These are phyloP conservation scores for Gadus chalcogrammus DNA, from an alignment of 2,113 vertebrate species.

Conservation along the genomic window DNA sequence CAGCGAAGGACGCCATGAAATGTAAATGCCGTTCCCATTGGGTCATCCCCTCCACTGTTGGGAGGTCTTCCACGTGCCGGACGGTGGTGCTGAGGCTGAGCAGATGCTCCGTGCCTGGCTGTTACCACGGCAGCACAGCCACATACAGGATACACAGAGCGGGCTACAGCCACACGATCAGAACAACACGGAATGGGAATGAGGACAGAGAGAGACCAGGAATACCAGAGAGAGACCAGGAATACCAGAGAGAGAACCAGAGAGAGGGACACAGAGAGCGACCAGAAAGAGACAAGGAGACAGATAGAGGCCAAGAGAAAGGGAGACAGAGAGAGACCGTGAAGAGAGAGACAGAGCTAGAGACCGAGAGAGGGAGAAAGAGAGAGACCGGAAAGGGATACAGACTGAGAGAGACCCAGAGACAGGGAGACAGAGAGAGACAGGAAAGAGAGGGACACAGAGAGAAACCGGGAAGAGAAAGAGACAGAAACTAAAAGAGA, in stretches of 20 bases:
- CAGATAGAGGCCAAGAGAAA: too few relatives aligned
- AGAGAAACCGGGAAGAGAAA: too few relatives aligned
- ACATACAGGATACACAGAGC: slow-evolving; percentile 36
- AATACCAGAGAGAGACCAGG: neutral
- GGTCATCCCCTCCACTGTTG: slow-evolving; percentile 2
- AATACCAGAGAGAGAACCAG: neutral
- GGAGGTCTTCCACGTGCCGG: slow-evolving; percentile 20
- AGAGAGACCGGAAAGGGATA: too few relatives aligned
- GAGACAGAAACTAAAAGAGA: too few relatives aligned
- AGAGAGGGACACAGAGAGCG: neutral
- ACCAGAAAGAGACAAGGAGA: too few relatives aligned
- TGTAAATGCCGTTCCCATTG: slow-evolving; percentile 42
- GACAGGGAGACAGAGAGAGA: too few relatives aligned
- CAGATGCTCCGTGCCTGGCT: slow-evolving; percentile 38
- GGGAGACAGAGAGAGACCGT: too few relatives aligned
- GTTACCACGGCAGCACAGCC: slow-evolving; percentile 24
- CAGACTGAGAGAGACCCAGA: too few relatives aligned
- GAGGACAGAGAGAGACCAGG: neutral
- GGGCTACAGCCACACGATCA: slow-evolving; percentile 5
- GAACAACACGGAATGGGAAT: slow-evolving; percentile 14
- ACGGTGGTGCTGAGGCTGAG: slow-evolving; percentile 29
- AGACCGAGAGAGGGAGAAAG: too few relatives aligned
- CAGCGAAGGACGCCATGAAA: slow-evolving; percentile 46
- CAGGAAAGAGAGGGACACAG: too few relatives aligned
- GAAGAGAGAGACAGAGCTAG: too few relatives aligned